Percentiles rank a stretch among this genome's conserved stretches.
These are phyloP conservation scores for Myiotriccus ornatus DNA, from an alignment of 2,797 vertebrate genomes.

Conservation along the genomic window DNA sequence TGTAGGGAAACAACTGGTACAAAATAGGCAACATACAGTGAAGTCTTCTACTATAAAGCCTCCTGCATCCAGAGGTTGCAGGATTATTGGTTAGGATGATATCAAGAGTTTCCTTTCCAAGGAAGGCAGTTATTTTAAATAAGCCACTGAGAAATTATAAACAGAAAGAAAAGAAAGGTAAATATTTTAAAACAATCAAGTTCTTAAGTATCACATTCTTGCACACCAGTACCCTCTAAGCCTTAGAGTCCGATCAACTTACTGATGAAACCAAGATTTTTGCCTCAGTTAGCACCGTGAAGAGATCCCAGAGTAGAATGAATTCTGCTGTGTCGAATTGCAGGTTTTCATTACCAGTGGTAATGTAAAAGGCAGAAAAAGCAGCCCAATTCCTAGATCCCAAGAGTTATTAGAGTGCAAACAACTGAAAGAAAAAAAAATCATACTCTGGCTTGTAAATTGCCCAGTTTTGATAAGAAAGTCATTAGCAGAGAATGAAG, in stretches of 20 bases:
- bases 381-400: neutral
- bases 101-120: neutral
- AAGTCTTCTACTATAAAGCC: neutral
- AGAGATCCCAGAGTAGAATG: neutral
- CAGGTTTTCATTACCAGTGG: neutral
- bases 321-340: neutral
- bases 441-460: constrained; percentile 20
- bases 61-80: neutral
- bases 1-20: neutral
- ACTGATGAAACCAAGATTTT: constrained; percentile 13
- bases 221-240: neutral
- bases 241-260: neutral
- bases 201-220: neutral
- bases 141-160: neutral
- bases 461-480: constrained; percentile 38
- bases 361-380: constrained; percentile 24
- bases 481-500: constrained; percentile 16
- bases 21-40: neutral
- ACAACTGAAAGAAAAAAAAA: neutral
- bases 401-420: neutral
- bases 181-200: neutral
- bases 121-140: neutral
- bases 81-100: neutral
- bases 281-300: neutral
- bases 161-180: neutral